phyloP scores from a whole-genome alignment of 2,797 vertebrate genomes.

The Sphaeramia orbicularis region DNA sequence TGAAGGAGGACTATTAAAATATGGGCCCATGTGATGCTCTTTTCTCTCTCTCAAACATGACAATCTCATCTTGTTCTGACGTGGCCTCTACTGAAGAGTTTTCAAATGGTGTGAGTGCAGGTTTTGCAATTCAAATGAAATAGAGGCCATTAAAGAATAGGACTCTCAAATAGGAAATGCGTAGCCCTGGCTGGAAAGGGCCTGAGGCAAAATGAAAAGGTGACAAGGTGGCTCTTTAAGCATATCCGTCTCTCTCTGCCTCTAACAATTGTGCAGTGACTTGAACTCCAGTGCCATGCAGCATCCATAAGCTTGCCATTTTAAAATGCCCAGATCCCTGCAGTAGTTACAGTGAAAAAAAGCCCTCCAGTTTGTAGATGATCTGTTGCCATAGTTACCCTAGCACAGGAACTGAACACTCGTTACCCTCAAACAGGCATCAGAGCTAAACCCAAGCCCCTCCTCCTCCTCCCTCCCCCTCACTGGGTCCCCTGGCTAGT shows the following conservation, averaged over 20 bases:
- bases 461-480: conserved; percentile 72
- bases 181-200: conserved; percentile 47
- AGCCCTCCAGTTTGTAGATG: conserved; percentile 81
- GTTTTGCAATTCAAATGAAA: conserved; percentile 76
- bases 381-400: conserved; percentile 83
- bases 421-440: conserved; percentile 70
- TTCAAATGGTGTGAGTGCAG: conserved; percentile 60
- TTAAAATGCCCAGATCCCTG: conserved; percentile 66
- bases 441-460: conserved; percentile 60
- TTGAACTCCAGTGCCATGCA: conserved; percentile 49
- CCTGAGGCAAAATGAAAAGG: conserved; percentile 51
- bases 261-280: conserved; percentile 38
- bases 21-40: conserved; percentile 36
- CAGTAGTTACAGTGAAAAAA: conserved; percentile 77
- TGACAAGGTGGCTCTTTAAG: conserved; percentile 61
- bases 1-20: conserved; percentile 59
- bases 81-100: conserved; percentile 46
- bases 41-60: conserved; percentile 57
- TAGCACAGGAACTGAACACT: conserved; percentile 71
- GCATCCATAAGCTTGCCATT: conserved; percentile 67
- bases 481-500: conserved; percentile 81
- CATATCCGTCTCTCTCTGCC: conserved; percentile 43
- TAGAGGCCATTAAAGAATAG: conserved; percentile 62
- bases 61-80: conserved; percentile 62
- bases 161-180: conserved; percentile 52